Conservation (phyloP, 2,888 invertebrate species). For the Meandrusa payeni region DNA sequence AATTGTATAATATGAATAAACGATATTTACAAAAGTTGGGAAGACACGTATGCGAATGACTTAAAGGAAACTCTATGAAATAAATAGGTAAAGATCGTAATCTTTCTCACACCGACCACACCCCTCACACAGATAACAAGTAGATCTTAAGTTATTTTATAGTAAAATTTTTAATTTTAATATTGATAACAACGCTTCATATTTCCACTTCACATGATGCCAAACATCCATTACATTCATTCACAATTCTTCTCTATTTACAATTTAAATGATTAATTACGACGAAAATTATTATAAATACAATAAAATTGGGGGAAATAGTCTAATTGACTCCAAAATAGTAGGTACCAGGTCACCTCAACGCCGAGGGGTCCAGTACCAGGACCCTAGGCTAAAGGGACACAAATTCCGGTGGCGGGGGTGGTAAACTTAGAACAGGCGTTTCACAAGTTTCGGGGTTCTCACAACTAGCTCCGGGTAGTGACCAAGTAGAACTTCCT, state of each 20-base stretch:
- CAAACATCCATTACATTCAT: slow-evolving; percentile 57
- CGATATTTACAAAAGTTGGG: slow-evolving; percentile 78
- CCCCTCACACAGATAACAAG: slow-evolving; percentile 61
- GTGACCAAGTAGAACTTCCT: slow-evolving; percentile 89
- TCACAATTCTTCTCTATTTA: slow-evolving; percentile 71
- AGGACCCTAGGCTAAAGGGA: slow-evolving; percentile 75
- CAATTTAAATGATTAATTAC: slow-evolving; percentile 58
- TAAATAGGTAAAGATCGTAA: slow-evolving; percentile 49
- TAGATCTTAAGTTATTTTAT: slow-evolving; percentile 55
- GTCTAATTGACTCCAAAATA: slow-evolving; percentile 71
- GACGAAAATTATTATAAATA: slow-evolving; percentile 56
- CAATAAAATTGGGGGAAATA: slow-evolving; percentile 67
- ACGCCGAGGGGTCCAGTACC: slow-evolving; percentile 69
- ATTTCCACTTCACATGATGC: slow-evolving; percentile 71
- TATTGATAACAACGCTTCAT: slow-evolving; percentile 76
- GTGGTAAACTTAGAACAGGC: slow-evolving; percentile 72
- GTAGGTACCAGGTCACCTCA: slow-evolving; percentile 76
- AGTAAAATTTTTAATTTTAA: slow-evolving; percentile 41
- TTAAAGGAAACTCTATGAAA: slow-evolving; percentile 62
- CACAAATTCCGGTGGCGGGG: slow-evolving; percentile 79
- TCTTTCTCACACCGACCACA: slow-evolving; percentile 46
- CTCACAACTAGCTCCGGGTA: slow-evolving; percentile 82
- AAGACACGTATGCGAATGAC: slow-evolving; percentile 68
- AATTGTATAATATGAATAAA: slow-evolving; percentile 72
- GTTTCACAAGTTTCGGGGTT: slow-evolving; percentile 61